These are phyloP conservation scores for Tiliacea aurago DNA, from an alignment of 2,888 invertebrate species.

Conservation along the genomic window DNA sequence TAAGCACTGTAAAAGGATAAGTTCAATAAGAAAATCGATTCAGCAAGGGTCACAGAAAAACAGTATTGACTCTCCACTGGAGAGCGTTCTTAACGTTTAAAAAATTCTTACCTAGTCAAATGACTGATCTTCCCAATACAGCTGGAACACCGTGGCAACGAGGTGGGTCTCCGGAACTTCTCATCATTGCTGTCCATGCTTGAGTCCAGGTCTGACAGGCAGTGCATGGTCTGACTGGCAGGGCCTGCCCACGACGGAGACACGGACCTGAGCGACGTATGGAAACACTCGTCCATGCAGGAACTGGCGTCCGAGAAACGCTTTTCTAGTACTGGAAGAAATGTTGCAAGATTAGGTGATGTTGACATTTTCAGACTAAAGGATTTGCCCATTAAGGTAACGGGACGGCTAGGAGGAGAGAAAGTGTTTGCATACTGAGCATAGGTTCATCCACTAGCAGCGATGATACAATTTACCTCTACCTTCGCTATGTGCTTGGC, in stretches of 20 bases:
- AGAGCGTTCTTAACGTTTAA: neutral
- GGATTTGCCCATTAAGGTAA: neutral
- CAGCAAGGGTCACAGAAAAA: neutral
- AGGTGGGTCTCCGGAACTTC: conserved; percentile 84
- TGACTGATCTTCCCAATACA: conserved; percentile 95
- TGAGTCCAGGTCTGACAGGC: conserved; percentile 85
- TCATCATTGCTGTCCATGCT: conserved; percentile 85
- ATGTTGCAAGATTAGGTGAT: neutral
- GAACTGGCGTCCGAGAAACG: conserved; percentile 87
- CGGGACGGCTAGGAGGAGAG: neutral
- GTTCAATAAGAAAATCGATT: neutral
- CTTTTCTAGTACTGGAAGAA: conserved; percentile 82
- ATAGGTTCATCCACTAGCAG: neutral
- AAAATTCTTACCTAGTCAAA: conserved; percentile 88
- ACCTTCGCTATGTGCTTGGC: neutral
- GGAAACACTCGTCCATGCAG: conserved; percentile 86
- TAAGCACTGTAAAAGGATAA: neutral
- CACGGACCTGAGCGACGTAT: conserved; percentile 82
- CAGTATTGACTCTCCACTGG: neutral
- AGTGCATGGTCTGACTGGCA: conserved; percentile 87
- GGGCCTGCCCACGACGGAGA: conserved; percentile 86
- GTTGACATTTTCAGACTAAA: neutral
- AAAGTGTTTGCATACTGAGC: neutral
- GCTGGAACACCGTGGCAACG: conserved; percentile 93
- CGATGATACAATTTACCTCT: neutral